phyloP scores from a whole-genome alignment of 2,113 vertebrate species.

The Macheiramphus alcinus region DNA sequence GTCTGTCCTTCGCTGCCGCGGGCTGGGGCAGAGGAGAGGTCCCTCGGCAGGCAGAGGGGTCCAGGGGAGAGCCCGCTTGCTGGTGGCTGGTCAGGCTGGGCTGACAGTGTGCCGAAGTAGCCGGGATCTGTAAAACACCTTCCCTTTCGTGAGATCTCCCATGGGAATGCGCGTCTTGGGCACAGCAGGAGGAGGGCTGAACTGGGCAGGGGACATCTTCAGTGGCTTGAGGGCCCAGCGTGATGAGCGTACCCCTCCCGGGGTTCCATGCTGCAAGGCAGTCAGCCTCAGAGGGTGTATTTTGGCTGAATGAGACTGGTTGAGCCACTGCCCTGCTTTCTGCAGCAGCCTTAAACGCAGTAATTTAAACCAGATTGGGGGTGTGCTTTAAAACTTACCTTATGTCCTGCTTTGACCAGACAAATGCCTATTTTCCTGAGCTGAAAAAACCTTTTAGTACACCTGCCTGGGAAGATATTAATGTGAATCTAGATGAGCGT shows the following conservation, averaged over 20 bases:
- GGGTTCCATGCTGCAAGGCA: rapidly evolving
- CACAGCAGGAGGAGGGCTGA: too few species aligned
- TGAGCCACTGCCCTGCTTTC: background rate
- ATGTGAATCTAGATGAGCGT: background rate
- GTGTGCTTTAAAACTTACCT: background rate
- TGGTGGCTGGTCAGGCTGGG: background rate
- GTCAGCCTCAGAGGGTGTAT: too few species aligned
- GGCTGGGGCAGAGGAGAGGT: background rate
- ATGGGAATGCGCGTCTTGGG: too few species aligned
- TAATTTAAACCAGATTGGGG: background rate
- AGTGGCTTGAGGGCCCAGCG: background rate
- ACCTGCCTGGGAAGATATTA: background rate
- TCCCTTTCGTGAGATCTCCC: background rate
- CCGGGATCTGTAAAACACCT: rapidly evolving
- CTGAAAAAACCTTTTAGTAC: background rate
- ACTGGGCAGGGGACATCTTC: background rate
- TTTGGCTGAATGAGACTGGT: background rate
- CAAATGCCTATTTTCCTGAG: background rate
- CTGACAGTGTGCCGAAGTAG: background rate
- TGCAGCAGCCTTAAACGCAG: background rate
- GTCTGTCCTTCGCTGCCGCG: too few species aligned
- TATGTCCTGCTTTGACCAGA: background rate
- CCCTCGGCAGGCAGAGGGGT: background rate
- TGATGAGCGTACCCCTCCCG: background rate
- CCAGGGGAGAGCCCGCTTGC: background rate